phyloP scores from a whole-genome alignment of 1,140 invertebrate genomes.

The Adoxophyes honmai region DNA sequence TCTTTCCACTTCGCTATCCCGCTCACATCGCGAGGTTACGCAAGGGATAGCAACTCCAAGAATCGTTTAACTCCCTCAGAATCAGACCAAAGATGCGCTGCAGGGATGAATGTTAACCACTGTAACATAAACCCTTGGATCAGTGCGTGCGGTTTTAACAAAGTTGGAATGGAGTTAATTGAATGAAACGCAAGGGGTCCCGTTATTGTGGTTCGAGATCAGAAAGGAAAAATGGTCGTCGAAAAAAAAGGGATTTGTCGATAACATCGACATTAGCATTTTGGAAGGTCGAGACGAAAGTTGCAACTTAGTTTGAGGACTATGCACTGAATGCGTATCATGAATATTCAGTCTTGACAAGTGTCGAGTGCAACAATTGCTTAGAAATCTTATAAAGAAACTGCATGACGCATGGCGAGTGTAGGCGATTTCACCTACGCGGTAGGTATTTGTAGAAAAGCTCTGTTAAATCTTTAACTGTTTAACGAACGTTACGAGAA shows the following conservation, averaged over 20 bases:
- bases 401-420: neutral
- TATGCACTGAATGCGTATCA: neutral
- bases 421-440: slow-evolving; percentile 7
- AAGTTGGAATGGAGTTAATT: no score
- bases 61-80: neutral
- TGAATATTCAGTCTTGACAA: slow-evolving; percentile 9
- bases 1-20: slow-evolving; percentile 4
- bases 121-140: no score
- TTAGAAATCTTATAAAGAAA: slow-evolving; percentile 7
- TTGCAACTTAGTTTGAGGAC: neutral
- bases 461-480: slow-evolving; percentile 7
- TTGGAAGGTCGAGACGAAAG: no score
- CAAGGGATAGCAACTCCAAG: neutral
- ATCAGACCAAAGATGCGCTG: neutral
- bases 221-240: no score
- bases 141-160: no score
- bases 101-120: neutral
- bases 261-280: no score
- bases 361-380: slow-evolving; percentile 10
- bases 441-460: neutral
- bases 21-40: neutral
- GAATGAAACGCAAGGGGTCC: no score
- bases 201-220: no score
- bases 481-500: neutral
- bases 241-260: no score